These are phyloP conservation scores for Genyomyrus donnyi DNA, from an alignment of 2,113 vertebrate species.

Conservation along the genomic window DNA sequence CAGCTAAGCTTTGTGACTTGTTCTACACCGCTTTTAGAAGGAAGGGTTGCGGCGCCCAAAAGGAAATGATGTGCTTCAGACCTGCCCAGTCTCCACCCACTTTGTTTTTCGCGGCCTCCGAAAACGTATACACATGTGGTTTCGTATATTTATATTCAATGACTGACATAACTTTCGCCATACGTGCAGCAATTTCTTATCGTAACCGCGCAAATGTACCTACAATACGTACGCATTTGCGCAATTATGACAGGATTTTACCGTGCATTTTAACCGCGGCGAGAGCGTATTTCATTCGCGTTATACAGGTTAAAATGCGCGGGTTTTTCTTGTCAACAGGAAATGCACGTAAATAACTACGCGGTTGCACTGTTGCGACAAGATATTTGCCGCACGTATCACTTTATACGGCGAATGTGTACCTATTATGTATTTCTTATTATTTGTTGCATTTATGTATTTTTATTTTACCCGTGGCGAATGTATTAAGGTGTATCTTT, in stretches of 20 bases:
- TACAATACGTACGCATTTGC: not conserved
- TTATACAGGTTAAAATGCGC: not conserved
- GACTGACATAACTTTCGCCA: not conserved
- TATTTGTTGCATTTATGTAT: not conserved
- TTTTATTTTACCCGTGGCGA: not conserved
- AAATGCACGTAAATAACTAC: not conserved
- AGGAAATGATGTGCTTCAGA: conserved; percentile 9
- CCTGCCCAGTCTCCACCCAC: conserved; percentile 8
- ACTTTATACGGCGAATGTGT: not conserved
- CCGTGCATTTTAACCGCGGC: not conserved
- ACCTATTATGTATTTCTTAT: not conserved
- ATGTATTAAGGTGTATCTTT: not conserved
- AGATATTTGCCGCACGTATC: not conserved
- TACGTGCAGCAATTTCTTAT: not conserved
- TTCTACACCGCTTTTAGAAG: not conserved
- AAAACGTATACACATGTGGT: not conserved
- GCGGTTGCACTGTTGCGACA: not conserved
- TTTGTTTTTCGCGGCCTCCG: not conserved
- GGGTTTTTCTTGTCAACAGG: not conserved
- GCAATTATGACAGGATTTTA: not conserved
- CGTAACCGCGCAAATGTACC: not conserved
- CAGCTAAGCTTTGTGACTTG: not conserved
- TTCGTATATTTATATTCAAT: not conserved
- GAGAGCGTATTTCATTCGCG: not conserved
- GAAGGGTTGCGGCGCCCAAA: not conserved